Evolutionary conservation across 2,797 vertebrate genomes (phyloP).

Genomic region (Cuniculus paca): DNA sequence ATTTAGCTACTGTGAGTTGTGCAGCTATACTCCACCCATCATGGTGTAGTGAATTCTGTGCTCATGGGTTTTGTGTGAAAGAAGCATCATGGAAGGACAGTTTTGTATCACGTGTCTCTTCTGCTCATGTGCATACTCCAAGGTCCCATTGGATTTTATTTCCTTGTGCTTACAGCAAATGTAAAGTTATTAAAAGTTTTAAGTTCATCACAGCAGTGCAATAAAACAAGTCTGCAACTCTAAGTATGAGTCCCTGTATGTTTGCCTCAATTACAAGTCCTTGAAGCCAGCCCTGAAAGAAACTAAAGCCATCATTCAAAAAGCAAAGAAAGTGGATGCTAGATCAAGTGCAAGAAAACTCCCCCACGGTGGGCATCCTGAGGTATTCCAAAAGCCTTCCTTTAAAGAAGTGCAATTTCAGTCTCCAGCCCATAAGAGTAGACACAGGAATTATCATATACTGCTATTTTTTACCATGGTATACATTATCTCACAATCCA

Average conservation of each 20-base stretch:
- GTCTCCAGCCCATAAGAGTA: background rate
- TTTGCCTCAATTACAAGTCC: background rate
- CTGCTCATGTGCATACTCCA: background rate
- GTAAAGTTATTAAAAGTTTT: background rate
- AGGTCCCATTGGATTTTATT: background rate
- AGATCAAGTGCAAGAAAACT: background rate
- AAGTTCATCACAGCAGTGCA: background rate
- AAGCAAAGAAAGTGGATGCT: background rate
- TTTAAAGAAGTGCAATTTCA: background rate
- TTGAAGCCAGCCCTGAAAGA: background rate
- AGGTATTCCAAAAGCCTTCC: background rate
- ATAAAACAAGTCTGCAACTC: background rate
- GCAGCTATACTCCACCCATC: background rate
- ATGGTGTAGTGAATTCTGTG: background rate
- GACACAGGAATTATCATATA: background rate
- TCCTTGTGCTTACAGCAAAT: background rate
- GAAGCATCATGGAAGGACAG: background rate
- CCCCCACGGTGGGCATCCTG: background rate
- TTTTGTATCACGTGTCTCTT: rapidly evolving
- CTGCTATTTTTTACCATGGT: background rate
- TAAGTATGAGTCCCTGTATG: background rate
- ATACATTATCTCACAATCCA: background rate
- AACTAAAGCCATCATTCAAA: background rate
- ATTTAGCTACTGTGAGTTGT: background rate
- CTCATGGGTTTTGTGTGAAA: background rate